Conservation (phyloP, 2,797 vertebrate genomes). For the Anas capensis region DNA sequence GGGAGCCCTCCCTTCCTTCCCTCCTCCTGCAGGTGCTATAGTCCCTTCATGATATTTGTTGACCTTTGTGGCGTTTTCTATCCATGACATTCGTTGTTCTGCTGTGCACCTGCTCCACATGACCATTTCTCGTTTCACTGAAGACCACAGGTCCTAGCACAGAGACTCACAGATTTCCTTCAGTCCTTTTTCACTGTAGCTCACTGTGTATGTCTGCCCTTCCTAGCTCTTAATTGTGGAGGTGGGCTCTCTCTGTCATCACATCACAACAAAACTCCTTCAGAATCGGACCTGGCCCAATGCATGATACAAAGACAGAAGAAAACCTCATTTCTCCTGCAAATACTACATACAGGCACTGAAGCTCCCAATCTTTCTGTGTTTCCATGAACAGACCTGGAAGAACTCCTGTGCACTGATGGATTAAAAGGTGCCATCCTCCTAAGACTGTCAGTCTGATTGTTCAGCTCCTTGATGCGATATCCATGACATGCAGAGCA, state of each 20-base stretch:
- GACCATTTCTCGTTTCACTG: background rate
- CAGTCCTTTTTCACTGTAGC: background rate
- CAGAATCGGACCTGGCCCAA: background rate
- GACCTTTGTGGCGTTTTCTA: background rate
- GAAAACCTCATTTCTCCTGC: background rate
- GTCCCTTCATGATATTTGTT: background rate
- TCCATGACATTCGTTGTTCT: rapidly evolving
- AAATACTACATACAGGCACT: background rate
- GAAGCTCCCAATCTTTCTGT: background rate
- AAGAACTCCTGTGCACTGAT: background rate
- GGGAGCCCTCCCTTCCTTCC: too few species aligned
- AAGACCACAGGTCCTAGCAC: rapidly evolving
- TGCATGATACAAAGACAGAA: background rate
- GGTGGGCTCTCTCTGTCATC: background rate
- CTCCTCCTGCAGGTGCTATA: too few species aligned
- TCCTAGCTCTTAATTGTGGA: background rate
- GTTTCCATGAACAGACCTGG: background rate
- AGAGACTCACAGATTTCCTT: background rate
- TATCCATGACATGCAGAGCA: background rate
- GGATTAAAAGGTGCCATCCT: background rate
- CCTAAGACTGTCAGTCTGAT: background rate
- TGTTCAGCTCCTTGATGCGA: background rate
- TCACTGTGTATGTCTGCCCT: background rate
- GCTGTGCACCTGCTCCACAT: background rate
- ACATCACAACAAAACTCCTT: background rate